Evolutionary conservation across 2,797 vertebrate species (phyloP).

Genomic region (Syngnathus acus): DNA sequence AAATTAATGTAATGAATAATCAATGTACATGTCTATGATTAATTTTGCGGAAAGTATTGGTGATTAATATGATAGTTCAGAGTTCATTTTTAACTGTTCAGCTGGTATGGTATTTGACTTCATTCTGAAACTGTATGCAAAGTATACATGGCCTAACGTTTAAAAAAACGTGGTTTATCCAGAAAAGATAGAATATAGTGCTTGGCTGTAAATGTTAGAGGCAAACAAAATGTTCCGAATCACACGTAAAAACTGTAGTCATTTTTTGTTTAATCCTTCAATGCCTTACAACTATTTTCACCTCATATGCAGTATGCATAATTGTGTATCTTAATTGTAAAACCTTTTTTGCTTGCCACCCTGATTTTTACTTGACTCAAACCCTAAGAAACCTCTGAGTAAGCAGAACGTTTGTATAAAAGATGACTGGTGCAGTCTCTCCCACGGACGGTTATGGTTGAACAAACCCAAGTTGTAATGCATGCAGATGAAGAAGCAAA

Average conservation of each 20-base stretch:
- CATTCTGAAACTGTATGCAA: not conserved
- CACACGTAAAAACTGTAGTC: too few relatives aligned
- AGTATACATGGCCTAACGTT: too few relatives aligned
- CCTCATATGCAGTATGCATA: not conserved
- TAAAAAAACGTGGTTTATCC: not conserved
- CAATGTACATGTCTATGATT: not conserved
- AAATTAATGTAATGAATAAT: too few relatives aligned
- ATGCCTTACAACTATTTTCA: not conserved
- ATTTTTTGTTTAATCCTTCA: not conserved
- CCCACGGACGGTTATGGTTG: conserved; percentile 30
- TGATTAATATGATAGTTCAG: not conserved
- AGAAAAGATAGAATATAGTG: not conserved
- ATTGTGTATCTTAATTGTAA: not conserved
- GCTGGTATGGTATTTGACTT: not conserved
- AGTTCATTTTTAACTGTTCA: too few relatives aligned
- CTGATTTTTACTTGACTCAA: conserved; percentile 16
- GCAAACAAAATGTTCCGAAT: not conserved
- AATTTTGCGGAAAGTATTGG: not conserved
- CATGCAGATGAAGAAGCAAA: conserved; percentile 64
- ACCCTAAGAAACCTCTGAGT: conserved; percentile 35
- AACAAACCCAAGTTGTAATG: conserved; percentile 47
- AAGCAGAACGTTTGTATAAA: conserved; percentile 27
- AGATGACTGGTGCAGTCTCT: conserved; percentile 23
- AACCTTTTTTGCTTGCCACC: not conserved
- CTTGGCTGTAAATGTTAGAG: not conserved